Evolutionary conservation across 2,888 invertebrate genomes (phyloP), one percentile per base, ranked within the genome.

Genomic region (Drosophila fulvimacula): DNA sequence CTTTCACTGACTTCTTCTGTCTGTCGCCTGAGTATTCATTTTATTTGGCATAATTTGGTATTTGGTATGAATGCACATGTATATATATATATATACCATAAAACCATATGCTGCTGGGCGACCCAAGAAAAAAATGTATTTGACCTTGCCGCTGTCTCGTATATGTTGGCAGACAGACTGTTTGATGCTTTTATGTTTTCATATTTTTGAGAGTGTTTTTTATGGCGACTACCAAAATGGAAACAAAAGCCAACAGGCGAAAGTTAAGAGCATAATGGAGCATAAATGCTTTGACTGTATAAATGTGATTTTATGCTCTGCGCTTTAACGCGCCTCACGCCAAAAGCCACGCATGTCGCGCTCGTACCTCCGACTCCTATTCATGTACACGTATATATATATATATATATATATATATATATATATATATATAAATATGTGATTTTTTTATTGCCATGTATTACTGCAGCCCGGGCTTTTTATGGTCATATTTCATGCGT

Each of bases 221-320:
- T 79, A 88, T 81, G 66, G 60, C 21, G 55, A 46, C 64, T 56
- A 51, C 49, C 75, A 27, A 74, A 57, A 53, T 67, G 64, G 73
- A 74, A 69, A 85, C 73, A 76, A 82, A 79, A 73, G 81, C 55
- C 57, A 62, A 69, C 56, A 69, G 59, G 55, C 70, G 44, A 69
- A 70, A 71, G 86, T 77, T 80, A 80, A 82, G 73, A 77, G 88
- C 83, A 86, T 83, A 86, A 88, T 83, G 83, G 80, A 86, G 71
- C 82, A 88, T 82, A 83, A 83, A 88, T 86, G 88, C 77, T 86
- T 69, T 71, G 77, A 69, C 74, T 76, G 62, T 68, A 65, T 76
- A 85, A 82, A 85, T 82, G 83, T 76, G 82, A 85, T 85, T 88
- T 85, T 73, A 68, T 88, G 69, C 36, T 56, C 61, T 73, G 70